Evolutionary conservation across 2,113 vertebrate species (phyloP).

Genomic region (Irena cyanogastra): DNA sequence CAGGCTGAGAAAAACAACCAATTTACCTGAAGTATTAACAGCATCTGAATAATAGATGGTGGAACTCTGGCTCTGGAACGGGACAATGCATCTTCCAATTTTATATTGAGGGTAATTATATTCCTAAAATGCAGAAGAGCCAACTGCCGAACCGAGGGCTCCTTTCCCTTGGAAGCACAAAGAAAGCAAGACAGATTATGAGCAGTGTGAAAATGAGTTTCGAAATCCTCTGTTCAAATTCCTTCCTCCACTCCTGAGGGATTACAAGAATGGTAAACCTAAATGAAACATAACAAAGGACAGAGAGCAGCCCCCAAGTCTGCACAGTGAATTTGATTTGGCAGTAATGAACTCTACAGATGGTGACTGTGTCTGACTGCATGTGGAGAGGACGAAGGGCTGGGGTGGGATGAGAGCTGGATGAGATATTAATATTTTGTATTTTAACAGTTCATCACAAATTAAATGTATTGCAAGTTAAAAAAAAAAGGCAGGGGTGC

Average conservation of each 20-base stretch:
- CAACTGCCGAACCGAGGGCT: conserved; percentile 85
- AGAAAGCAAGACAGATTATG: not conserved
- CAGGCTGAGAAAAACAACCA: not conserved
- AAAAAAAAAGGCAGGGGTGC: not conserved
- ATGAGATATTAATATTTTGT: not conserved
- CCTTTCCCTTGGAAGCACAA: conserved; percentile 75
- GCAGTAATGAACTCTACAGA: not conserved
- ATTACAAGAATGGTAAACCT: not conserved
- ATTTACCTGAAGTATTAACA: conserved; percentile 89
- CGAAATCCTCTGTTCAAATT: not conserved
- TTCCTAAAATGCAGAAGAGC: conserved; percentile 91
- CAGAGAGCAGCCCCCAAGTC: not conserved
- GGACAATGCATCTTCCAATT: conserved; percentile 86
- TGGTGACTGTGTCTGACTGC: not conserved
- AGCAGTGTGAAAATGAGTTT: not conserved
- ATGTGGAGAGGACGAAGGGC: not conserved
- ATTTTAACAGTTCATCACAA: not conserved
- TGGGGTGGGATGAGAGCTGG: not conserved
- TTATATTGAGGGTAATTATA: conserved; percentile 90
- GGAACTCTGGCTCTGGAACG: conserved; percentile 86
- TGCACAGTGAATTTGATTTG: not conserved
- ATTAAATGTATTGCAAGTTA: not conserved
- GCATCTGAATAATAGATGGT: conserved; percentile 91
- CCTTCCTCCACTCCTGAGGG: not conserved
- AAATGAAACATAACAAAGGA: not conserved